Evolutionary conservation across 1,140 invertebrate species (phyloP), one percentile per base, ranked within the genome.

Genomic region (Macrostomum lignano): DNA sequence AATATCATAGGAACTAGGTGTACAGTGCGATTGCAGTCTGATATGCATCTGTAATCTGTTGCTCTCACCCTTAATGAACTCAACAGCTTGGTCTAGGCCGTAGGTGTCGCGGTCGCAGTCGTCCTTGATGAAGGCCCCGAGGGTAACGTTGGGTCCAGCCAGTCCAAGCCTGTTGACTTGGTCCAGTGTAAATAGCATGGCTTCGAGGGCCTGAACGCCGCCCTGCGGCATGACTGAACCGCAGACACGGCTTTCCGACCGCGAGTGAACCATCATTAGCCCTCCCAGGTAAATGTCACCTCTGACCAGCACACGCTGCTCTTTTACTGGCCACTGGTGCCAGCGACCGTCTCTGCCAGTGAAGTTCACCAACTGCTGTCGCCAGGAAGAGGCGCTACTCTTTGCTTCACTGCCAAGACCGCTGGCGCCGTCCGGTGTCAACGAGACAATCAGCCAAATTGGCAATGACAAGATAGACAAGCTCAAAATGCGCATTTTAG

Each of bases 91-190:
- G 46, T 88, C 79, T 21, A 88, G 58, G 4, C 82, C 81, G 50
- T 84, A 86, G 1, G 79, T 88, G 49, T 91, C 81, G 55, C 78
- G 75, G 57, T 88, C 81, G 55, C 82, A 91, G 51, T 91, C 82
- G 47, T 88, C 79, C 31, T 86, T 63, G 15, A 84, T 71, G 46
- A 82, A 72, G 1, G 75, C 74, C 7, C 79, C 79, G 6, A 86
- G 56, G 15, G 15, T 28, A 7, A 28, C 5, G 19, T 28, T 17
- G n/a, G n/a, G n/a, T 28, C 62, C 51, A 17, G 63, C 59, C 15
- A 60, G 49, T 17, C 44, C 37, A 11, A 36, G 38, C 3, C 19
- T 9, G 53, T 86, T 86, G 10, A 84, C 64, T 35, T 66, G 63
- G 51, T 86, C 77, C 40, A 88, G 46, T 0, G 79, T 84, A 49